These are phyloP conservation scores for Spodoptera frugiperda DNA, from an alignment of 1,140 invertebrate species.

Conservation along the genomic window DNA sequence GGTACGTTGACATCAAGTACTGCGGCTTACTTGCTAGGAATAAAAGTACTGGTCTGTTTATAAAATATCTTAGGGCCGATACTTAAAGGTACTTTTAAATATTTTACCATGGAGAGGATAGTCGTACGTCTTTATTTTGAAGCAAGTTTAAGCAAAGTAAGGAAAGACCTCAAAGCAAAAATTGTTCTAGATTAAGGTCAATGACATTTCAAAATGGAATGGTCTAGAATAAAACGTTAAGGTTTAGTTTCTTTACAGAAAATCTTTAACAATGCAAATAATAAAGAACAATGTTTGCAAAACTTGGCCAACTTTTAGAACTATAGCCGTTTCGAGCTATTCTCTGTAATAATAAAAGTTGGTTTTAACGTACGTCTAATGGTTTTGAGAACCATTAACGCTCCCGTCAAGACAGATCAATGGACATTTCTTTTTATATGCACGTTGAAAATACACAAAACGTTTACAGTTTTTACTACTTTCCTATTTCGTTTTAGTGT, in stretches of 20 bases:
- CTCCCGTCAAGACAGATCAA: conserved; percentile 17
- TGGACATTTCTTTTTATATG: conserved; percentile 26
- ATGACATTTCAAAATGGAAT: neutral
- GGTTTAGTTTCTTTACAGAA: neutral
- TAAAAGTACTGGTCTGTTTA: neutral
- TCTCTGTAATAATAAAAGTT: conserved; percentile 20
- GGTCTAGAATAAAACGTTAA: neutral
- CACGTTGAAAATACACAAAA: conserved; percentile 26
- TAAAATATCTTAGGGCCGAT: conserved; percentile 6
- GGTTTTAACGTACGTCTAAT: conserved; percentile 13
- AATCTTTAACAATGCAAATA: neutral
- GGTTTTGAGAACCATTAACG: conserved; percentile 34
- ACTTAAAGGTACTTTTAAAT: too few species aligned
- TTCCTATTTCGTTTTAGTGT: conserved; percentile 4
- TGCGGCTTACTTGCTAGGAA: conserved; percentile 10
- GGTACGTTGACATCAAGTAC: conserved; percentile 37
- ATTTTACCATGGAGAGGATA: too few species aligned
- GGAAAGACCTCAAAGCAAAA: too few species aligned
- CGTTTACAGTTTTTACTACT: conserved; percentile 16
- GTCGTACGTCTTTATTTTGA: too few species aligned
- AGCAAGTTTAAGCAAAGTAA: too few species aligned
- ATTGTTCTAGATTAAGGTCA: too few species aligned
- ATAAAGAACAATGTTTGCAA: conserved; percentile 16
- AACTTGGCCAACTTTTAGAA: conserved; percentile 16
- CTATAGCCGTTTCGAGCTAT: conserved; percentile 10